Evolutionary conservation across 2,888 invertebrate species (phyloP).

Genomic region (Galerucella nymphaeae): DNA sequence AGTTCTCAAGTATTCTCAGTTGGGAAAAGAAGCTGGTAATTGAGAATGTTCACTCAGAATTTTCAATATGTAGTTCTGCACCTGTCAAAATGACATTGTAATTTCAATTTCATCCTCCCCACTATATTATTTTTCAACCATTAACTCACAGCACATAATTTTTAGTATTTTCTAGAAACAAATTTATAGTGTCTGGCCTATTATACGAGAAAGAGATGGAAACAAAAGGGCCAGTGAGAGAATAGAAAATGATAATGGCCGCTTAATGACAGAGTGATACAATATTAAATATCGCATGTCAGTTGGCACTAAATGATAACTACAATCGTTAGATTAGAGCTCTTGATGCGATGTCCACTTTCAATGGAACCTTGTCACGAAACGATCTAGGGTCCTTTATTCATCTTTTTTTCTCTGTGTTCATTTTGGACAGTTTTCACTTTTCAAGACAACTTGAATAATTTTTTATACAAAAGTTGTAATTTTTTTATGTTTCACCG

Average conservation of each 20-base stretch:
- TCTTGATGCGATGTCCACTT: constrained; percentile 37
- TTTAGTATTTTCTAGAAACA: neutral
- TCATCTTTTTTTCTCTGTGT: constrained; percentile 18
- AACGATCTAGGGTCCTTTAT: constrained; percentile 32
- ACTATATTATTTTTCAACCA: too few relatives aligned
- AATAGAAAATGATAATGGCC: constrained; percentile 49
- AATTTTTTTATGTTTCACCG: too few relatives aligned
- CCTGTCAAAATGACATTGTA: too few relatives aligned
- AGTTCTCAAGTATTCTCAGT: too few relatives aligned
- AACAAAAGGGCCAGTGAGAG: constrained; percentile 6
- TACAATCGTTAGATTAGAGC: constrained; percentile 40
- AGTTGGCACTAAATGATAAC: constrained; percentile 38
- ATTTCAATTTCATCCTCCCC: too few relatives aligned
- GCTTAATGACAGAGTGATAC: constrained; percentile 53
- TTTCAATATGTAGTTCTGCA: too few relatives aligned
- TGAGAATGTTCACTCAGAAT: too few relatives aligned
- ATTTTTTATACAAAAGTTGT: too few relatives aligned
- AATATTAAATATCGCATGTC: constrained; percentile 54
- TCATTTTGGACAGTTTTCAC: constrained; percentile 4
- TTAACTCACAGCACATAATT: neutral
- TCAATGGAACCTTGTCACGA: constrained; percentile 37
- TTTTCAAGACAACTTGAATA: neutral
- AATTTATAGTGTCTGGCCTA: constrained; percentile 5
- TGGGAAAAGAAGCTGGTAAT: too few relatives aligned
- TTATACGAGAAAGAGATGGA: neutral